Evolutionary conservation across 2,113 vertebrate species (phyloP).

Genomic region (Prietella phreatophila): DNA sequence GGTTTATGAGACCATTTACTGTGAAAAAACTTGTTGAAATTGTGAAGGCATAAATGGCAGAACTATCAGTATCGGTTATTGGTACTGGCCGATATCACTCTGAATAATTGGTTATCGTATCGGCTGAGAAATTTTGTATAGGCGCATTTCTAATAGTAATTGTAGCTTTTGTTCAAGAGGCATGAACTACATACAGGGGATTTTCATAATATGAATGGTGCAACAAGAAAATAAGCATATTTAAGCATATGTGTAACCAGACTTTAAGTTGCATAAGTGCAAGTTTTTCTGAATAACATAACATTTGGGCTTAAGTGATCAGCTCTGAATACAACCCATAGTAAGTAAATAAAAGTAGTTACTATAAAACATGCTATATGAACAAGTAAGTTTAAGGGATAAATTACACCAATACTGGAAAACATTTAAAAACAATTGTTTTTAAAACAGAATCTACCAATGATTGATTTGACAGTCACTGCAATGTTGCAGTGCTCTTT

Average conservation of each 20-base stretch:
- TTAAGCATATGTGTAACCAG: not conserved
- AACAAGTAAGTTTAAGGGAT: not conserved
- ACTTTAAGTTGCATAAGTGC: not conserved
- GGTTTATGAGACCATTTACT: too few species aligned
- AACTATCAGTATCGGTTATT: too few species aligned
- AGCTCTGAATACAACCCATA: not conserved
- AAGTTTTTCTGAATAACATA: not conserved
- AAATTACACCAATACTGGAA: not conserved
- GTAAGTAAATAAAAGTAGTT: not conserved
- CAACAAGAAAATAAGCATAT: not conserved
- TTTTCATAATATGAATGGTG: not conserved
- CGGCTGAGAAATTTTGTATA: too few species aligned
- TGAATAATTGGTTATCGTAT: too few species aligned
- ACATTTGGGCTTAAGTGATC: not conserved
- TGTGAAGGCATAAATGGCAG: too few species aligned
- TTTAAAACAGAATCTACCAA: not conserved
- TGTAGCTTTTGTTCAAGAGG: not conserved
- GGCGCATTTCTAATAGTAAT: not conserved
- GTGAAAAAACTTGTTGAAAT: too few species aligned
- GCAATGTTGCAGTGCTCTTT: not conserved
- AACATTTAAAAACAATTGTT: not conserved
- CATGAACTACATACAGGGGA: not conserved
- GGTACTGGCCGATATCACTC: too few species aligned
- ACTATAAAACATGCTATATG: not conserved
- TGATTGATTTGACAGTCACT: not conserved